Conservation (phyloP, 1,140 invertebrate species). For the Elymnias hypermnestra region DNA sequence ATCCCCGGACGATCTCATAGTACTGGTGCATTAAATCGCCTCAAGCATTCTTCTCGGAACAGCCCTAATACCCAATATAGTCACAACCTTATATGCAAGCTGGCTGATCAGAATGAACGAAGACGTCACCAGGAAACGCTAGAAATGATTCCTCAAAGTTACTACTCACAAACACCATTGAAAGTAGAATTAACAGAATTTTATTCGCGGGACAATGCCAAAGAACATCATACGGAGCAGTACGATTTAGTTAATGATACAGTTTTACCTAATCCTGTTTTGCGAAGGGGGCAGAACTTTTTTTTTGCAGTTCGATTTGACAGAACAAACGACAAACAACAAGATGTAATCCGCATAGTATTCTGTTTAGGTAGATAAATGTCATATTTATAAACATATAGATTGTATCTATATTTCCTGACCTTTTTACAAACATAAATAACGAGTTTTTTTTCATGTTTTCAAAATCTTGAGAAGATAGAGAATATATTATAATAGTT, state of each 20-base stretch:
- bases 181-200: slow-evolving; percentile 80
- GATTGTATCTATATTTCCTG: too few relatives aligned
- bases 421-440: too few relatives aligned
- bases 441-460: too few relatives aligned
- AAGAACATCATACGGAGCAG: slow-evolving; percentile 80
- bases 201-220: slow-evolving; percentile 80
- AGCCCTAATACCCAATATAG: slow-evolving; percentile 69
- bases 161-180: slow-evolving; percentile 75
- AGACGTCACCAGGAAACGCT: slow-evolving; percentile 70
- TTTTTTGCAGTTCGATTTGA: slow-evolving; percentile 79
- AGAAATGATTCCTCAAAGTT: slow-evolving; percentile 69
- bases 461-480: too few relatives aligned
- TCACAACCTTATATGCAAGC: slow-evolving; percentile 69
- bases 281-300: slow-evolving; percentile 80
- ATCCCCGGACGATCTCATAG: slow-evolving; percentile 67
- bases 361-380: slow-evolving; percentile 65
- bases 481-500: too few relatives aligned
- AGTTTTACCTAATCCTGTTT: slow-evolving; percentile 73
- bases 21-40: slow-evolving; percentile 56
- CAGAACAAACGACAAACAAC: slow-evolving; percentile 69
- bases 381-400: too few relatives aligned
- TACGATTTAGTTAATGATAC: slow-evolving; percentile 79
- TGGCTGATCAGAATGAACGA: slow-evolving; percentile 72
- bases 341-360: slow-evolving; percentile 69
- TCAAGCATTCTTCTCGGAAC: slow-evolving; percentile 67